Evolutionary conservation across 2,888 invertebrate species (phyloP), one percentile per base, ranked within the genome.

Genomic region (Mimas tiliae): DNA sequence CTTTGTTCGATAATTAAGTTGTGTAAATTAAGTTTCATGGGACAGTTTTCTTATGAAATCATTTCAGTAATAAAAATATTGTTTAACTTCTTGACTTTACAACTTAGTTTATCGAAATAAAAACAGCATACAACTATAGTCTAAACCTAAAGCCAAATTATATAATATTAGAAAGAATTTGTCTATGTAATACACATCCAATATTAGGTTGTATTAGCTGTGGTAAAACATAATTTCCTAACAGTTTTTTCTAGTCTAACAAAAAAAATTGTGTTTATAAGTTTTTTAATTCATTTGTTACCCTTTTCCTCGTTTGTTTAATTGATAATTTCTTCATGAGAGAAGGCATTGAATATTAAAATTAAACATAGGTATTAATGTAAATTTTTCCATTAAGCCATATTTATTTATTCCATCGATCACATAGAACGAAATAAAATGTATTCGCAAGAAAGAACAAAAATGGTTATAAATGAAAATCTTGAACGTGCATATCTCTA

Each of bases 401-500:
- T 70, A 74, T 74, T 58, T 38, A 58, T 42, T 42, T 19, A 58
- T 58, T 42, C 42, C 42, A 42, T 38, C 42, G 19, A 42, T 12
- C 14, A 58, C 58, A 42, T 42, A 58, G 58, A 42, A 42, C 12
- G 58, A 38, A 58, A 58, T 42, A 42, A 58, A 58, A 42, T 55
- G 38, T 55, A 58, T 58, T 58, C 42, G 42, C 58, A 38, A 42
- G 58, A 64, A 47, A 47, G 53, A 55, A 55, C 55, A 64, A 53
- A 64, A 55, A 64, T 55, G 53, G 71, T 66, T 55, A 50, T 63
- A 38, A 70, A 74, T 70, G 66, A 63, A 72, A 77, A 75, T 72
- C 66, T 67, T 66, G 42, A 67, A 71, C 65, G 53, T n/a, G n/a
- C n/a, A n/a, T 72, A 72, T 72, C 58, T 64, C 65, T 58, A 66